Evolutionary conservation across 1,140 invertebrate species (phyloP).

Genomic region (Aphelinus certus): DNA sequence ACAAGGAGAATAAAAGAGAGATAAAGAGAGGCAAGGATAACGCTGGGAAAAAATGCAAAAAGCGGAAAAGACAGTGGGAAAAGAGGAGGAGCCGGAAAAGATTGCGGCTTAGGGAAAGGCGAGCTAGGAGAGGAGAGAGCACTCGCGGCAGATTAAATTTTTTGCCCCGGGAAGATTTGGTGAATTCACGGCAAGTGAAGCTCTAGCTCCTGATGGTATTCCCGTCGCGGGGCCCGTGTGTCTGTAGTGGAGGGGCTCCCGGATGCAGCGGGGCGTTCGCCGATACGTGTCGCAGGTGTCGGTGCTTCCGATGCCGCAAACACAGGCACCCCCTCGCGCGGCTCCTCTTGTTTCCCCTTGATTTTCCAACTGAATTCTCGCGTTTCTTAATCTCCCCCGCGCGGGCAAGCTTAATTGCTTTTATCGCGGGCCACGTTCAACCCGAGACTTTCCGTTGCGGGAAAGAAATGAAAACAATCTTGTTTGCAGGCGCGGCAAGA

Average conservation of each 20-base stretch:
- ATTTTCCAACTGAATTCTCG: neutral
- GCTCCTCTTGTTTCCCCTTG: neutral
- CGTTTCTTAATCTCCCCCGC: too few species aligned
- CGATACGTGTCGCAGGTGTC: neutral
- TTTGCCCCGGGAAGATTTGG: constrained; percentile 30
- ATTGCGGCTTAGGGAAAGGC: constrained; percentile 28
- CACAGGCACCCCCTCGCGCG: neutral
- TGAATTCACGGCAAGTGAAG: neutral
- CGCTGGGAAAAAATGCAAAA: neutral
- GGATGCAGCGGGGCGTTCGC: neutral
- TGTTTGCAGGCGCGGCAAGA: too few species aligned
- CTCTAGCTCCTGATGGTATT: too few species aligned
- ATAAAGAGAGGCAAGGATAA: neutral
- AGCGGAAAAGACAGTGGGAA: constrained; percentile 6
- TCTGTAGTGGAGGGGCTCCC: too few species aligned
- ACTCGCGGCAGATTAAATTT: constrained; percentile 41
- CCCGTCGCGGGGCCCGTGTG: too few species aligned
- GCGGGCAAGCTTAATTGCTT: too few species aligned
- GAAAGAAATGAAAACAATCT: too few species aligned
- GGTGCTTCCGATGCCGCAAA: too few species aligned
- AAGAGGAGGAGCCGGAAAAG: constrained; percentile 5
- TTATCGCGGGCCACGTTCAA: too few species aligned
- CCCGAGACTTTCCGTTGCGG: too few species aligned
- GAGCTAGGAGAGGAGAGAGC: constrained; percentile 1
- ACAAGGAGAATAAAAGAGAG: constrained; percentile 6